Base-by-base conservation (phyloP, 1,140 invertebrate genomes). In the Formica selysi region DNA sequence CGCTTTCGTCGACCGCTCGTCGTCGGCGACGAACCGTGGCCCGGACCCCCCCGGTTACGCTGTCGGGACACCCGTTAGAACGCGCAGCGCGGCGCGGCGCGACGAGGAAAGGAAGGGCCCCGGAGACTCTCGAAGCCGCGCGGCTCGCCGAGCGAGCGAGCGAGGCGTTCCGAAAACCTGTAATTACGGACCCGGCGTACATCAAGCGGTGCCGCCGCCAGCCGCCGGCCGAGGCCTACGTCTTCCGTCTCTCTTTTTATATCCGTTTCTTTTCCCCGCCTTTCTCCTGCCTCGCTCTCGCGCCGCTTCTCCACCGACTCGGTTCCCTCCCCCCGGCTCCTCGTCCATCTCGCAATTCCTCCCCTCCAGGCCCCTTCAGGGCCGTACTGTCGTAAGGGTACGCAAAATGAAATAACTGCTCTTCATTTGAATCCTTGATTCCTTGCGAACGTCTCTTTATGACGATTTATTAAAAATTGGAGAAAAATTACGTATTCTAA, bases 101-200 rank as follows among this genome's bases (percentile, higher is more conserved):
- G 62, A 81, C 83, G 87, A 89, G 81, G 86, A 86, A 91, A 91
- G 86, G 87, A 91, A 91, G 92, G 91, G 85, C 90, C 87, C 85
- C 76, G 85, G 74, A 73, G 79, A 83, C 83, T 92, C 71, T 91
- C 90, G 87, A 92, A 89, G 86, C 80, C 87, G 86, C 86, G 74
- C 87, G 88, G 87, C 89, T 92, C 83, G 93, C 85, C 91, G 88
- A 87, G 90, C 89, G 61, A 67, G 76, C 41, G 76, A 76, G 74
- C 91, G 84, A 94, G 93, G 94, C 93, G 93, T 94, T 94, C 93
- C 93, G 93, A 94, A 94, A 94, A 94, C 93, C 94, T 94, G 94
- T 94, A 94, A 94, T 94, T 94, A 94, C 93, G 93, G 92, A 92
- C 92, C 93, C 93, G 93, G 91, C 91, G 92, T 93, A 94, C 94